These are phyloP conservation scores for Linepithema humile DNA, from an alignment of 1,140 invertebrate genomes.

Conservation along the genomic window DNA sequence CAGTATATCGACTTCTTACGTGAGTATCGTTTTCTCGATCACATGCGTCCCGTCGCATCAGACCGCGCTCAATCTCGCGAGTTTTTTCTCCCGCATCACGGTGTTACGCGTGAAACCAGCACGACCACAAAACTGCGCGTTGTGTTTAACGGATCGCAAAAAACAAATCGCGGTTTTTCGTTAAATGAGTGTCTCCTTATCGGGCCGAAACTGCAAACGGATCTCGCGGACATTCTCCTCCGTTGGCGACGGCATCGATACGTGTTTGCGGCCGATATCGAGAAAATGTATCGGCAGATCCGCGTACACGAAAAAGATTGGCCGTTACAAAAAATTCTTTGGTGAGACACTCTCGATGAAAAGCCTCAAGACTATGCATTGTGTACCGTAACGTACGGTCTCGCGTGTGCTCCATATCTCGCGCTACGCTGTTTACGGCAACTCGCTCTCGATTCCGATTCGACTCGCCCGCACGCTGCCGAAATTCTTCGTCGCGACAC, in stretches of 20 bases:
- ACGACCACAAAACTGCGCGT: neutral
- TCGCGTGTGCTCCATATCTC: conserved; percentile 9
- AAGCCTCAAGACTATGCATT: neutral
- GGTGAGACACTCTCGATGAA: neutral
- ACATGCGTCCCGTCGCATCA: neutral
- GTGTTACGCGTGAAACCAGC: neutral
- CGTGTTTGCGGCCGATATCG: neutral
- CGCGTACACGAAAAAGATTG: neutral
- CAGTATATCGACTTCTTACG: neutral
- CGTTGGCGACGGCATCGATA: neutral
- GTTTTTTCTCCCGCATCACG: conserved; percentile 1
- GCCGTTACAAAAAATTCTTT: neutral
- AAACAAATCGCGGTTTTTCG: neutral
- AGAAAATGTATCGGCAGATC: neutral
- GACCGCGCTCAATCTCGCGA: neutral
- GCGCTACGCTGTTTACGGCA: neutral
- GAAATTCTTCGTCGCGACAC: neutral
- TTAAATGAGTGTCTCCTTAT: neutral
- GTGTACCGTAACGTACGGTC: conserved; percentile 17
- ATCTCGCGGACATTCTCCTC: neutral
- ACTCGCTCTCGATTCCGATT: neutral
- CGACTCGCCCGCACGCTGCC: neutral
- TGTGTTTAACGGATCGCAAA: neutral
- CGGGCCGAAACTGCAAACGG: neutral
- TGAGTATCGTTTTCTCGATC: neutral